Base-by-base conservation (phyloP, 1,140 invertebrate species). In the Penaeus japonicus region DNA sequence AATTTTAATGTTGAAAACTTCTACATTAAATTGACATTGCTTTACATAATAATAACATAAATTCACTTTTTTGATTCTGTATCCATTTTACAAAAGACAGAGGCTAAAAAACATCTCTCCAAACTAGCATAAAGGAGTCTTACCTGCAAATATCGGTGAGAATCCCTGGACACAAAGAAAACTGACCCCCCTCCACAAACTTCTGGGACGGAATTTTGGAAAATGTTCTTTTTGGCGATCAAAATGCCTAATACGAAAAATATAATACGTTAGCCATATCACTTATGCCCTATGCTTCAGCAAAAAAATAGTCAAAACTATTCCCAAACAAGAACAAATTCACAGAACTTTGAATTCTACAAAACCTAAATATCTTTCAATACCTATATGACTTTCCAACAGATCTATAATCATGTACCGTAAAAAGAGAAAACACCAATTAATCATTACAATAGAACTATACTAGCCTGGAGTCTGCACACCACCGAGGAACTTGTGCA, bases 401-500 rank as follows among this genome's bases (percentile, higher is more conserved):
- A 18, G 27, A 18, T 32, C 7, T n/a, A 73, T n/a, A 55, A 70
- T 5, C 30, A 32, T 32, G 39, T 18, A 55, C 17, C 55, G 4
- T 75, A 32, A 27, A 90, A 54, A 79, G 20, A 85, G 39, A 27
- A 73, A 54, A 54, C 32, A 30, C 17, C 7, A 57, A 39, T 65
- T 57, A 85, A 65, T 65, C 17, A 57, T n/a, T 53, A 79, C 27
- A 82, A 78, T 59, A 39, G 35, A 94, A 10, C 27, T 17, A 1
- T 47, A 53, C 59, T 94, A 93, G 93, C 95, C 96, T 10, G 97
- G 97, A 20, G 97, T 97, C 91, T 97, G 96, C 0, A 97, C 95
- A 15, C 97, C 97, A 1, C 97, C 97, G 62, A 97, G 94, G 92
- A 98, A 98, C 92, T 98, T 98, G 93, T 98, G 97, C 55, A 96